Evolutionary conservation across 2,888 invertebrate species (phyloP), one percentile per base, ranked within the genome.

Genomic region (Chloromyia formosa): DNA sequence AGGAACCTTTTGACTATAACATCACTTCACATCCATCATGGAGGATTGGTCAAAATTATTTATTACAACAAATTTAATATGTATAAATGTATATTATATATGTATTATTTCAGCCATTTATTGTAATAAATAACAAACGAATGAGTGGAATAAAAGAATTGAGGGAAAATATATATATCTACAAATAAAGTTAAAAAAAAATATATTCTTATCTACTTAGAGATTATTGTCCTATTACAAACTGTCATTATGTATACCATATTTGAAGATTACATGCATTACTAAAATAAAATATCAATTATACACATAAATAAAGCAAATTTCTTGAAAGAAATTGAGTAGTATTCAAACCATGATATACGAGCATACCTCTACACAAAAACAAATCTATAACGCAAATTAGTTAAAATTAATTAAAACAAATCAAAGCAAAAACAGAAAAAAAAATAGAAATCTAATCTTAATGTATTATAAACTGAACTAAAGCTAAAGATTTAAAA

Each of bases 1-100:
- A 49, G 20, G 23, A 23, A 61, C 7, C 22, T 42, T 61, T 62
- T 62, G 62, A 62, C 62, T 40, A 62, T 5, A n/a, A 5, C 35
- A 40, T 40, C 62, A 14, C 12, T 66, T n/a, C 61, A 10, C 1
- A 16, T 12, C 9, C 42, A 18, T 16, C 16, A 1, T 45, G 22
- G 1, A 22, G 22, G 4, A 49, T 5, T 66, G 66, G 45, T 66
- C 49, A 45, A 66, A 35, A 49, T 49, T 49, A 66, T 66, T 66
- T 66, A 66, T 66, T 66, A 66, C 66, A 66, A 66, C 45, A 66
- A 66, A 66, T 66, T 35, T 66, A 66, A 66, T 66, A 66, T 66
- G 66, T 45, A 66, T 66, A 66, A 66, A 35, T 49, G 23, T 22
- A 10, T 10, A 49, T 66, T 35, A 35, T 66, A 66, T 66, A 49